These are phyloP conservation scores for Adelges cooleyi DNA, from an alignment of 1,140 invertebrate genomes.

Conservation along the genomic window DNA sequence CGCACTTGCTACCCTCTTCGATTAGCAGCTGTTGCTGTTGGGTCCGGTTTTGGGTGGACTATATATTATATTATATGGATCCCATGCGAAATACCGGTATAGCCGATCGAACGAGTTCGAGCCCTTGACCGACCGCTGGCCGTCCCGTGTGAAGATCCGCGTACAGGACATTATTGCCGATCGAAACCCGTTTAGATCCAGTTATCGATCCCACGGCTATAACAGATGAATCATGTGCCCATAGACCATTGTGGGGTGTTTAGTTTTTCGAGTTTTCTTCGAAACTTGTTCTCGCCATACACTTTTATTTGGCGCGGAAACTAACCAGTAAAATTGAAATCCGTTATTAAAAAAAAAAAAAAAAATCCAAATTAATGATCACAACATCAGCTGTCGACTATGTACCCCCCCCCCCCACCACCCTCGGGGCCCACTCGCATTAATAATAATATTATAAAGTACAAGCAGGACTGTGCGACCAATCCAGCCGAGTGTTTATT, in stretches of 20 bases:
- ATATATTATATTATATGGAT: no score
- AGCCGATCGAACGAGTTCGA: slow-evolving; percentile 26
- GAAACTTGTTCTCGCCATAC: slow-evolving; percentile 8
- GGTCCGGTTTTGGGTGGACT: slow-evolving; percentile 10
- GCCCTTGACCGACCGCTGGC: neutral
- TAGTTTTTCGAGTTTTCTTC: neutral
- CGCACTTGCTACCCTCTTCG: no score
- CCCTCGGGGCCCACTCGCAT: no score
- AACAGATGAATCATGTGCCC: no score
- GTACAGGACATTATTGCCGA: neutral
- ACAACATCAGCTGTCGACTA: no score
- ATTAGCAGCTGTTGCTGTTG: neutral
- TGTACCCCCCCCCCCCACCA: no score
- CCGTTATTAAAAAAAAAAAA: no score
- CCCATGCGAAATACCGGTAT: neutral
- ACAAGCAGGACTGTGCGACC: no score
- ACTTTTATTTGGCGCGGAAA: neutral
- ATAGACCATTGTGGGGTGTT: no score
- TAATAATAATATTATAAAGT: no score
- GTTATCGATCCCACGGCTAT: slow-evolving; percentile 24
- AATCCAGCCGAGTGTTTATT: no score
- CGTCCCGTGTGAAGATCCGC: slow-evolving; percentile 13
- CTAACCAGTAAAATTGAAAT: neutral
- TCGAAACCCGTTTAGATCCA: slow-evolving; percentile 24
- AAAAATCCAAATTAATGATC: no score